Conservation (phyloP, 2,797 vertebrate species). For the Chrysocyon brachyurus region DNA sequence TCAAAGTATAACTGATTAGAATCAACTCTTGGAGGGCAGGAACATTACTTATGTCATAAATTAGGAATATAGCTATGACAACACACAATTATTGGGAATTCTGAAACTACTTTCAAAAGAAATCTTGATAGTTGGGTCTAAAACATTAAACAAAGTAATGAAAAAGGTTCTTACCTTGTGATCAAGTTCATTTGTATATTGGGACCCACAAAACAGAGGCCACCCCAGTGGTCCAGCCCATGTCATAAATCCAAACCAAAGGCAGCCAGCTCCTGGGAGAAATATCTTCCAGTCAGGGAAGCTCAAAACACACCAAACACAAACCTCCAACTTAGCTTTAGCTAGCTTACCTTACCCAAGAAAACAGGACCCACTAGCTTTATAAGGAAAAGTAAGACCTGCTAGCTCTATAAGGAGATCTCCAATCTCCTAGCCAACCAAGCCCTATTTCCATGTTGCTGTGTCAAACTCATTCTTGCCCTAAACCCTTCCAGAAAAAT, state of each 20-base stretch:
- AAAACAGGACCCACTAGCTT: not conserved
- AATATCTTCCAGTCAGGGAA: not conserved
- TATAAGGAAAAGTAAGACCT: too few relatives aligned
- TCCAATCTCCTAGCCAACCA: not conserved
- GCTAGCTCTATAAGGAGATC: not conserved
- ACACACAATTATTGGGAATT: not conserved
- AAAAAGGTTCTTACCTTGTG: not conserved
- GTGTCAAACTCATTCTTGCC: not conserved
- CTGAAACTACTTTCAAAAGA: not conserved
- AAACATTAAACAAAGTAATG: not conserved
- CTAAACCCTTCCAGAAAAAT: not conserved
- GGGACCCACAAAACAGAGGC: not conserved
- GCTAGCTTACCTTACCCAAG: not conserved
- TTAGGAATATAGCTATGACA: not conserved
- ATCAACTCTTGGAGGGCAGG: not conserved
- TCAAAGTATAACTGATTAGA: not conserved
- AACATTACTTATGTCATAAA: slow-evolving; percentile 3
- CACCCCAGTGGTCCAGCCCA: not conserved
- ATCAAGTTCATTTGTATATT: not conserved
- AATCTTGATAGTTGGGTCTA: not conserved
- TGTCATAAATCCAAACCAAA: not conserved
- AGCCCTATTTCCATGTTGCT: not conserved
- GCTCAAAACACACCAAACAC: not conserved
- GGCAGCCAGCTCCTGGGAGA: not conserved
- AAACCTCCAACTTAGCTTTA: not conserved